A percentile compares a stretch with the other conserved stretches of the same genome.
Conservation (phyloP, 2,113 vertebrate genomes). For the Motacilla alba region DNA sequence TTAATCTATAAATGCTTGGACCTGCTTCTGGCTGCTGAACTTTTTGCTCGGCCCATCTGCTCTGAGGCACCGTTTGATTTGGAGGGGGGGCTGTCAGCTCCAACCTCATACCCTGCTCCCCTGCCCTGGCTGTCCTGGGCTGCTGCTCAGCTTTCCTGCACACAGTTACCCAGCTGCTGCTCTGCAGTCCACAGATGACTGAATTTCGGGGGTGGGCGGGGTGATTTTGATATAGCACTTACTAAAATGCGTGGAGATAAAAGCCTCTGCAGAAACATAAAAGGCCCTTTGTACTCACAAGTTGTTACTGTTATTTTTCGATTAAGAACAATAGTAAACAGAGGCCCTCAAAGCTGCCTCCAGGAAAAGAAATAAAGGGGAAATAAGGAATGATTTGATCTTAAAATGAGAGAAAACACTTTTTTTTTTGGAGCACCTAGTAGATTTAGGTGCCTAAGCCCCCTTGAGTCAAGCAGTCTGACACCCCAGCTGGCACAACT, state of each 20-base stretch:
- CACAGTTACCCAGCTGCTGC: conserved; percentile 18
- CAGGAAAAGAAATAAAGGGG: background rate
- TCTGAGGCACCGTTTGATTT: background rate
- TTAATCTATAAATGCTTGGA: background rate
- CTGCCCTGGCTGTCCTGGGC: background rate
- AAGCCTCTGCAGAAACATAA: conserved; percentile 26
- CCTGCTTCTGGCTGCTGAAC: background rate
- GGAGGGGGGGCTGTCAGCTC: background rate
- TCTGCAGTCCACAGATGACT: background rate
- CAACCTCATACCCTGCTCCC: background rate
- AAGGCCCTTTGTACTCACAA: conserved; percentile 10
- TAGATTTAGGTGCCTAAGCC: background rate
- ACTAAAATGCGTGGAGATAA: conserved; percentile 20
- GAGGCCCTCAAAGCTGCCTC: background rate
- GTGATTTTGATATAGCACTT: conserved; percentile 23
- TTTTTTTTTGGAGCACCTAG: background rate
- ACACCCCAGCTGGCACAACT: conserved; percentile 32
- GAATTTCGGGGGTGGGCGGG: background rate
- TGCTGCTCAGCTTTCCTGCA: conserved; percentile 9
- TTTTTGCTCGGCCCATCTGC: background rate
- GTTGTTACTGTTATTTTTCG: conserved; percentile 18
- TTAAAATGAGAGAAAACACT: background rate
- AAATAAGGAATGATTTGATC: background rate
- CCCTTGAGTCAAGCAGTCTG: background rate
- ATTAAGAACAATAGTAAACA: conserved; percentile 46